Conservation (phyloP, 2,797 vertebrate species). For the Gymnoscopelus microlampas region DNA sequence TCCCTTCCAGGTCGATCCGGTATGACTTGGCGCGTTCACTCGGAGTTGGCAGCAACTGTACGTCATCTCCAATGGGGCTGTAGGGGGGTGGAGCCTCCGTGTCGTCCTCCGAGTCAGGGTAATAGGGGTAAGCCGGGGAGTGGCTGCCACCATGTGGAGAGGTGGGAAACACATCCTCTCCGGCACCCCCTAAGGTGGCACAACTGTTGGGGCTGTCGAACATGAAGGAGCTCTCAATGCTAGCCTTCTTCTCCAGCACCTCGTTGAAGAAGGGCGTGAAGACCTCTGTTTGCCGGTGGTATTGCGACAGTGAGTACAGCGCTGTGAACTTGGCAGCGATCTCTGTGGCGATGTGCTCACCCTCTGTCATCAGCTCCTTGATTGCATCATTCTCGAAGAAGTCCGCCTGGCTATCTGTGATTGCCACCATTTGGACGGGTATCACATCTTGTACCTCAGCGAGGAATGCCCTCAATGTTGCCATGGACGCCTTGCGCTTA, state of each 20-base stretch:
- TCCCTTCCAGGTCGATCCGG: constrained; percentile 94
- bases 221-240: constrained; percentile 94
- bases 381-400: constrained; percentile 98
- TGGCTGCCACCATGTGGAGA: constrained; percentile 87
- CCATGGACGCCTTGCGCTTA: constrained; percentile 98
- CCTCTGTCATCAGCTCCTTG: constrained; percentile 99
- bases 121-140: constrained; percentile 90
- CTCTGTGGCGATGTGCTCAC: constrained; percentile 98
- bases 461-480: constrained; percentile 95
- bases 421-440: constrained; percentile 97
- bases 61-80: constrained; percentile 97
- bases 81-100: constrained; percentile 97
- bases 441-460: constrained; percentile 98
- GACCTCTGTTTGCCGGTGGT: constrained; percentile 96
- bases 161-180: constrained; percentile 92
- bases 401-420: constrained; percentile 98
- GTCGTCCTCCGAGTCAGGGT: constrained; percentile 97
- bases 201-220: constrained; percentile 84
- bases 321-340: constrained; percentile 98
- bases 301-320: constrained; percentile 96
- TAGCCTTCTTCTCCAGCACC: constrained; percentile 93
- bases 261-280: constrained; percentile 98
- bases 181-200: constrained; percentile 86
- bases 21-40: constrained; percentile 91
- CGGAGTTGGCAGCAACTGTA: constrained; percentile 93